Conservation (phyloP, 2,113 vertebrate genomes). For the Gulo gulo region DNA sequence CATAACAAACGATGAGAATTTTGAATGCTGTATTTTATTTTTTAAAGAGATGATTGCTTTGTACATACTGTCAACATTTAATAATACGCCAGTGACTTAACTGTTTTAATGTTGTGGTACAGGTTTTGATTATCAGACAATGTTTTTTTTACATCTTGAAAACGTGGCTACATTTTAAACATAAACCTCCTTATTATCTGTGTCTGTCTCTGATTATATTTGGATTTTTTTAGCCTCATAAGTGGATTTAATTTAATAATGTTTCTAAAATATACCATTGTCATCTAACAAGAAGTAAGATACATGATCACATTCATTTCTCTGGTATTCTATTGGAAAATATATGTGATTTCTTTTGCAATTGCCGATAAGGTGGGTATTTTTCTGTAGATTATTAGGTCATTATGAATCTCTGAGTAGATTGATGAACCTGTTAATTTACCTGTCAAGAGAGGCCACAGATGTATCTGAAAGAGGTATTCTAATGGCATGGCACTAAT, state of each 20-base stretch:
- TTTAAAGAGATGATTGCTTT: background rate
- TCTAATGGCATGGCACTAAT: constrained; percentile 83
- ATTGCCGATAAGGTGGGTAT: constrained; percentile 67
- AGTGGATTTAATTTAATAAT: constrained; percentile 69
- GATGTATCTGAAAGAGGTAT: constrained; percentile 77
- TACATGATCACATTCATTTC: constrained; percentile 65
- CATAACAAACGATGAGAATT: background rate
- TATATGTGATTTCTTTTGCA: constrained; percentile 69
- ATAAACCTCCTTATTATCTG: constrained; percentile 44
- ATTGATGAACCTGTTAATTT: constrained; percentile 81
- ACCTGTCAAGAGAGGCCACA: constrained; percentile 75
- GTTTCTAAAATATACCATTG: constrained; percentile 33
- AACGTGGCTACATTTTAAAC: constrained; percentile 36
- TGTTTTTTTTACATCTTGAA: constrained; percentile 49
- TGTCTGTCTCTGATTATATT: constrained; percentile 54
- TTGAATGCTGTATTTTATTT: background rate
- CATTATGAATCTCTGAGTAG: constrained; percentile 74
- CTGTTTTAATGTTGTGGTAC: background rate
- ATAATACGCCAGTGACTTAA: constrained; percentile 33
- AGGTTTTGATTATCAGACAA: constrained; percentile 10
- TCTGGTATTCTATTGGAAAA: constrained; percentile 65
- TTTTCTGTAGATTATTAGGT: constrained; percentile 76
- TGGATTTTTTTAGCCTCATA: constrained; percentile 62
- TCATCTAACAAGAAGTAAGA: constrained; percentile 72
- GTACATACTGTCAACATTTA: background rate